These are phyloP conservation scores for Brachionus sp. DNA, from an alignment of 1,140 invertebrate genomes.

Conservation along the genomic window DNA sequence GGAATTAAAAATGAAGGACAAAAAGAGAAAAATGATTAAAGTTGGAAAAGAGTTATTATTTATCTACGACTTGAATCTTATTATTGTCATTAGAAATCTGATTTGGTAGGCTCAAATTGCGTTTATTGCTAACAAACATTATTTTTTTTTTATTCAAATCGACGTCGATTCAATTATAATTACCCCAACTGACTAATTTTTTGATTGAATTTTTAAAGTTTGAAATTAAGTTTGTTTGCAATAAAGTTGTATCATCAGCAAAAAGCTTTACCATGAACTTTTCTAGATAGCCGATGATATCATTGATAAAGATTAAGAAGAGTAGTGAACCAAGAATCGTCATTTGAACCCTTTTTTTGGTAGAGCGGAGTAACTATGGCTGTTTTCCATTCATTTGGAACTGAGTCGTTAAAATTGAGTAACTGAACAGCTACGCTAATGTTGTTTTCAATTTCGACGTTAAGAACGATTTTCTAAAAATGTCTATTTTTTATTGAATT, in stretches of 20 bases:
- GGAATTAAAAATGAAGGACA: too few species aligned
- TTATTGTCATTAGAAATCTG: background rate
- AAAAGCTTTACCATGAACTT: background rate
- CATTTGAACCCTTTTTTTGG: too few species aligned
- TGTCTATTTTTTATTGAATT: too few species aligned
- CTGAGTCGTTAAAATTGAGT: too few species aligned
- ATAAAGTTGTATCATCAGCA: background rate
- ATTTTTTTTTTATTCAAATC: background rate
- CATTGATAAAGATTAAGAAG: background rate
- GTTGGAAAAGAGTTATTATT: background rate
- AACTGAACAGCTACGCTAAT: too few species aligned
- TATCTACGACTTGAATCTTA: background rate
- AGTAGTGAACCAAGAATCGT: too few species aligned
- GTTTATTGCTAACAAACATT: background rate
- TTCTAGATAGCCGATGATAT: slow-evolving; percentile 7
- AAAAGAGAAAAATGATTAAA: too few species aligned
- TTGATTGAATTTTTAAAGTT: background rate
- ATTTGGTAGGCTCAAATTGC: background rate
- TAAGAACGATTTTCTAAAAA: too few species aligned
- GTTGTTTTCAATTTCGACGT: too few species aligned
- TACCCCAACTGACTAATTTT: background rate
- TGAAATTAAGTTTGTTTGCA: background rate
- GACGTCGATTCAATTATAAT: background rate
- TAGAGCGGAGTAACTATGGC: too few species aligned
- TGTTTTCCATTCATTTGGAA: too few species aligned